Evolutionary conservation across 2,797 vertebrate genomes (phyloP).

Genomic region (Stomatorhinus walkeri): DNA sequence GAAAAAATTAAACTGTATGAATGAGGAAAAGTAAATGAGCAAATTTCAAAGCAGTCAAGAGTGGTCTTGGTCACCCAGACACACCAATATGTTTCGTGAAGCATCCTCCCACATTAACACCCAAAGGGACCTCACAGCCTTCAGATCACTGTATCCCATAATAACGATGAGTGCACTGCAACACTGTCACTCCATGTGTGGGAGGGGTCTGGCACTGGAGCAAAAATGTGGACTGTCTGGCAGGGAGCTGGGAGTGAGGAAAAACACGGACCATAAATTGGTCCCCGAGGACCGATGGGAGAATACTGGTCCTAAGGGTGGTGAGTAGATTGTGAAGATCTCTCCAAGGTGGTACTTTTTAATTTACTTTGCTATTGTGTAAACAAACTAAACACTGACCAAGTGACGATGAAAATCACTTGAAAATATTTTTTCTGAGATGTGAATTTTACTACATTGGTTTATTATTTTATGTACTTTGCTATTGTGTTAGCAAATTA

Average conservation of each 20-base stretch:
- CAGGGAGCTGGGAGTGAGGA: not conserved
- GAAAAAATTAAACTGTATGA: not conserved
- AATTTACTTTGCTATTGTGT: not conserved
- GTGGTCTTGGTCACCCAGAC: not conserved
- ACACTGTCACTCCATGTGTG: not conserved
- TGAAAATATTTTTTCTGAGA: not conserved
- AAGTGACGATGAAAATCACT: not conserved
- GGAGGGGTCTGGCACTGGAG: not conserved
- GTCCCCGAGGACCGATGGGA: not conserved
- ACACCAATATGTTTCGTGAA: not conserved
- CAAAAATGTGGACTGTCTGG: not conserved
- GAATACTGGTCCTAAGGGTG: not conserved
- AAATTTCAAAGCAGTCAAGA: not conserved
- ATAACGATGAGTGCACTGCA: not conserved
- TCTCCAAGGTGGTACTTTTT: not conserved
- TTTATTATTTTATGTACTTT: not conserved
- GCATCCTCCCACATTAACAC: not conserved
- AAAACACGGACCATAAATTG: not conserved
- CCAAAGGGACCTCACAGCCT: not conserved
- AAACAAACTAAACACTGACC: not conserved
- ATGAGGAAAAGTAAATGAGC: not conserved
- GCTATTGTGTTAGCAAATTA: not conserved
- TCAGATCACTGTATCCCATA: not conserved
- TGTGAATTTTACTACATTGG: not conserved
- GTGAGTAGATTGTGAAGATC: not conserved